Conservation (phyloP, 64 coral and sea anemone species). For the Dendrophyllia cribrosa region DNA sequence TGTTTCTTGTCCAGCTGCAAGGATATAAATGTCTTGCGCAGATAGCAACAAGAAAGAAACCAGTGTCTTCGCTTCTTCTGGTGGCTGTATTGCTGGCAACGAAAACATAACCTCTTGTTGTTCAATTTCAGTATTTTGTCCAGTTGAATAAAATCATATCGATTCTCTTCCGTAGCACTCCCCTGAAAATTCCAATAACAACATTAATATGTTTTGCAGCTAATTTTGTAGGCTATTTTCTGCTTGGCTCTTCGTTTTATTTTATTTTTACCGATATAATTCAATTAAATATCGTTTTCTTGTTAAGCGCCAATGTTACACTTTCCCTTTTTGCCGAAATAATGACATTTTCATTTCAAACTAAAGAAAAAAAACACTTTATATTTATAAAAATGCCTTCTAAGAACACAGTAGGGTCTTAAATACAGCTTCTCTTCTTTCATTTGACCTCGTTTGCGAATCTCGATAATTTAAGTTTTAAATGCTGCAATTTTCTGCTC, state of each 20-base stretch:
- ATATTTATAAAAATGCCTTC: neutral
- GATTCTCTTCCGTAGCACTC: neutral
- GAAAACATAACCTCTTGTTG: neutral
- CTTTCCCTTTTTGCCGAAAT: conserved; percentile 49
- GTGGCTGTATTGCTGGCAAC: conserved; percentile 8
- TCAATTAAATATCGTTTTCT: conserved; percentile 22
- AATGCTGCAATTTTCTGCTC: neutral
- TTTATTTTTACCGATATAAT: neutral
- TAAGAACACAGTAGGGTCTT: conserved; percentile 21
- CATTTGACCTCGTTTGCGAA: neutral
- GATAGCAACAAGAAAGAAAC: conserved; percentile 36
- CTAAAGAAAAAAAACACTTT: conserved; percentile 26
- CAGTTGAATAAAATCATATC: neutral
- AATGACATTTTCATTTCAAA: conserved; percentile 31
- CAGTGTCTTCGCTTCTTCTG: neutral
- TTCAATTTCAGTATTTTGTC: neutral
- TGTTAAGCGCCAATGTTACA: conserved; percentile 11
- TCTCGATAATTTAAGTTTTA: neutral
- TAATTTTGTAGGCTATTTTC: conserved; percentile 5
- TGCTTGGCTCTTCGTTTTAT: neutral
- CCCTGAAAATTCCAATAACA: neutral
- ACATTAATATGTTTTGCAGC: neutral
- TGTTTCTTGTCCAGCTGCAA: conserved; percentile 31
- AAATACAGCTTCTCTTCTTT: neutral
- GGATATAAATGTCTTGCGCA: conserved; percentile 8